Percentiles rank a stretch among this genome's conserved stretches.
phyloP scores from a whole-genome alignment of 2,113 vertebrate genomes.

The Paramisgurnus dabryanus region DNA sequence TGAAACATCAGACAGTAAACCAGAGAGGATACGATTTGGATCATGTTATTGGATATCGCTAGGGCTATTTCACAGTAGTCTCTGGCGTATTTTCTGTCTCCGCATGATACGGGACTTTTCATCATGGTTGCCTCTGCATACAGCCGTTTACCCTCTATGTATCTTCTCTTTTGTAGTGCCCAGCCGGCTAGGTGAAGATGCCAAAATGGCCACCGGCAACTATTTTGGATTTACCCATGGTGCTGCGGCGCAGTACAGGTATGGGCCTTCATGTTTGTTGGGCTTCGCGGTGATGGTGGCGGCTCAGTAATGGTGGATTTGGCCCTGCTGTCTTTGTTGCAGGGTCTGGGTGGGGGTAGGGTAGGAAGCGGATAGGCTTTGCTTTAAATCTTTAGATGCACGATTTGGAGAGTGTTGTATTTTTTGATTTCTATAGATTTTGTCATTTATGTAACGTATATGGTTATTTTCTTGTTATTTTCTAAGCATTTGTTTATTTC shows the following conservation, averaged over 20 bases:
- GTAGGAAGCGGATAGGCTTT: not conserved
- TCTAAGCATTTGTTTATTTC: too few species aligned
- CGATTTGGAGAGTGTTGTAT: not conserved
- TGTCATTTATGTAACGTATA: not conserved
- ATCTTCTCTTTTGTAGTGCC: constrained; percentile 86
- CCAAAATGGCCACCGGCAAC: constrained; percentile 99
- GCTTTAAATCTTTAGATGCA: not conserved
- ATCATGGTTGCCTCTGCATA: constrained; percentile 44
- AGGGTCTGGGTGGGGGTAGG: constrained; percentile 61
- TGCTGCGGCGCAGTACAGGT: constrained; percentile 96
- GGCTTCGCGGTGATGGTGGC: not conserved
- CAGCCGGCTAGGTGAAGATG: constrained; percentile 99
- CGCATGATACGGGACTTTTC: constrained; percentile 37
- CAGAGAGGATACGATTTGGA: not conserved
- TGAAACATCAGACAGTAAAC: not conserved
- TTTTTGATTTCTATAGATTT: not conserved
- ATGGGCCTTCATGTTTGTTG: constrained; percentile 48
- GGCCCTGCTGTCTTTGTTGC: constrained; percentile 59
- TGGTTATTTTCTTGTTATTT: too few species aligned
- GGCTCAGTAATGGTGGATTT: constrained; percentile 19
- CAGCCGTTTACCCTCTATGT: constrained; percentile 49
- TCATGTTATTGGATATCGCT: not conserved
- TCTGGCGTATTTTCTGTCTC: constrained; percentile 8
- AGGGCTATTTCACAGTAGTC: not conserved
- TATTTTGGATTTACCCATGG: constrained; percentile 99